Base-by-base conservation (phyloP, 1,140 invertebrate species). In the Polypedilum vanderplanki region DNA sequence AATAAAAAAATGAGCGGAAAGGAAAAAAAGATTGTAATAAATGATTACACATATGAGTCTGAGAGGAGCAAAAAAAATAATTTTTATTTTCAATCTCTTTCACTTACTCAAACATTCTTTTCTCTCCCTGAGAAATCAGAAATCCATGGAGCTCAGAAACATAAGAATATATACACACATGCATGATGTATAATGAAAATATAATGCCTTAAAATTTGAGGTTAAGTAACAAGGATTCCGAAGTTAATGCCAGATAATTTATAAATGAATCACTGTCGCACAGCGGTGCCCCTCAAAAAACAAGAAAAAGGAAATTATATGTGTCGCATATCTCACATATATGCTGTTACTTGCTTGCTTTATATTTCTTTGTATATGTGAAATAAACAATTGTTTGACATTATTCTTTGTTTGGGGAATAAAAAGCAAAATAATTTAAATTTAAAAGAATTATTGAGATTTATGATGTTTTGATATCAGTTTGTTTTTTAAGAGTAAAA, bases 151-250 rank as follows among this genome's bases (percentile, higher is more conserved):
- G 24, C 24, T 33, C 24, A 33, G 5, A 33, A n/a, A n/a, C n/a
- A n/a, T n/a, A n/a, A n/a, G n/a, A n/a, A n/a, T 1, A 3, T 33
- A 33, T 3, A 33, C 24, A 33, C 5, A 33, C 24, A 33, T n/a
- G n/a, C 24, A 33, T 33, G 24, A 33, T 33, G 5, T 33, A 33
- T 57, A 57, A 57, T 57, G 46, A 57, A 57, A 57, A 57, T 57
- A 57, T 57, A 57, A 57, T 57, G 46, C 46, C 46, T 57, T 57
- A 57, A 57, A 57, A 57, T 57, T 57, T 57, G 46, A 57, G 46
- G 46, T 57, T 57, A 57, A 57, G 46, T 57, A 57, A 57, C 46
- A 57, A 57, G 46, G 46, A 57, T 57, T n/a, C 12, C 12, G n/a
- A n/a, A 57, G 12, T 57, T 57, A 57, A 57, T 57, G 46, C 46